Evolutionary conservation across 2,888 invertebrate genomes (phyloP), one percentile per base, ranked within the genome.

Genomic region (Nemotelus pantherinus): DNA sequence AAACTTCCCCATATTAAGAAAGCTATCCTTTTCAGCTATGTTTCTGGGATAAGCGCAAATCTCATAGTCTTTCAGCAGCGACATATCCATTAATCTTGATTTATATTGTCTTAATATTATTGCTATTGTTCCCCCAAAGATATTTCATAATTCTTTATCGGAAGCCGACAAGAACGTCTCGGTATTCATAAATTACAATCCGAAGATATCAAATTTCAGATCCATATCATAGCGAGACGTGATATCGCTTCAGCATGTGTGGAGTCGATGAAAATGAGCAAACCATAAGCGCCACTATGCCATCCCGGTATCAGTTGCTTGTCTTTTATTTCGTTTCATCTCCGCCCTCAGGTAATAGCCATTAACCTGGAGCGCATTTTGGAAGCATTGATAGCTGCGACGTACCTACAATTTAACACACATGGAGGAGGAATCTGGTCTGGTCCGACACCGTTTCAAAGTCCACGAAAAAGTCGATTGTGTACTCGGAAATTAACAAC

Each of bases 401-500:
- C 53, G 48, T 25, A 50, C 48, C 60, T 25, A 25, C 25, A 25
- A 25, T 25, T 25, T 60, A 60, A 48, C 74, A 74, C 70, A 70
- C 68, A 68, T 25, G 68, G 25, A 25, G 25, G 0, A 39, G 48
- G 68, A 48, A 68, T 68, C 48, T 41, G 41, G 68, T 41, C 53
- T 63, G 39, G 53, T n/a, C 50, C 70, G 25, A 70, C 70, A 10
- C 41, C 55, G 41, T 63, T 10, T 25, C 53, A 47, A 58, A 53
- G 74, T 60, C 74, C 60, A 63, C 50, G 74, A 74, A 60, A 74
- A 74, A 74, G 74, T 74, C 63, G 74, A 74, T 60, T 47, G 60
- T 74, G 74, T 63, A 74, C 74, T 74, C 63, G 60, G 63, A 74
- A 74, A 74, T 74, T 74, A 74, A 74, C 74, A 74, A 63, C 74